Percentiles rank a stretch among this genome's conserved stretches.
Evolutionary conservation across 2,113 vertebrate species (phyloP).

Genomic region (Neotoma lepida): DNA sequence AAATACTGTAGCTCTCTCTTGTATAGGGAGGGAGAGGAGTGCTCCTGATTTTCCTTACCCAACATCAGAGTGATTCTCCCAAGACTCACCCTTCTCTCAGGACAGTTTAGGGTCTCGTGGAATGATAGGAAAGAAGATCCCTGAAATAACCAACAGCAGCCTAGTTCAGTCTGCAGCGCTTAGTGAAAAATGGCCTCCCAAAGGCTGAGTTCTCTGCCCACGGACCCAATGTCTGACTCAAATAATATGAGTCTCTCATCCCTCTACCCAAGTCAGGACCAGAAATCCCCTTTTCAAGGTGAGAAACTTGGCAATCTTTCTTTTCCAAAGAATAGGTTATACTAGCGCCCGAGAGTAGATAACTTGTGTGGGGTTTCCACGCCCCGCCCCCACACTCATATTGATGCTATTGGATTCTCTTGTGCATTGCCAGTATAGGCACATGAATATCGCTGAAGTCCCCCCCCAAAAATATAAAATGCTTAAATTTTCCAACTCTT

Average conservation of each 20-base stretch:
- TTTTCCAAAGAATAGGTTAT: background rate
- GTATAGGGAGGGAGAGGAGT: rapidly evolving
- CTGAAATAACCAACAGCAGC: background rate
- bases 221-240: background rate
- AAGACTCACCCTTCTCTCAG: background rate
- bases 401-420: too few relatives aligned
- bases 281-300: background rate
- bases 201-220: background rate
- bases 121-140: background rate
- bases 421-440: too few relatives aligned
- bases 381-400: background rate
- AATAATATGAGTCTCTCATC: background rate
- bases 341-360: too few relatives aligned
- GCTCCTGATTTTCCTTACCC: too few relatives aligned
- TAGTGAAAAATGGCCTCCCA: background rate
- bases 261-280: too few relatives aligned
- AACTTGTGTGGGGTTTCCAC: background rate
- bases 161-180: rapidly evolving
- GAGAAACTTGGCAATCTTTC: background rate
- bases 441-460: too few relatives aligned
- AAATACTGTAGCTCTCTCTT: background rate
- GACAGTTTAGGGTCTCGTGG: rapidly evolving
- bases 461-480: too few relatives aligned
- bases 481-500: background rate
- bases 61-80: rapidly evolving